A percentile compares a stretch with the other conserved stretches of the same genome.
Evolutionary conservation across 2,113 vertebrate species (phyloP).

Genomic region (Rhabdomys dilectus): DNA sequence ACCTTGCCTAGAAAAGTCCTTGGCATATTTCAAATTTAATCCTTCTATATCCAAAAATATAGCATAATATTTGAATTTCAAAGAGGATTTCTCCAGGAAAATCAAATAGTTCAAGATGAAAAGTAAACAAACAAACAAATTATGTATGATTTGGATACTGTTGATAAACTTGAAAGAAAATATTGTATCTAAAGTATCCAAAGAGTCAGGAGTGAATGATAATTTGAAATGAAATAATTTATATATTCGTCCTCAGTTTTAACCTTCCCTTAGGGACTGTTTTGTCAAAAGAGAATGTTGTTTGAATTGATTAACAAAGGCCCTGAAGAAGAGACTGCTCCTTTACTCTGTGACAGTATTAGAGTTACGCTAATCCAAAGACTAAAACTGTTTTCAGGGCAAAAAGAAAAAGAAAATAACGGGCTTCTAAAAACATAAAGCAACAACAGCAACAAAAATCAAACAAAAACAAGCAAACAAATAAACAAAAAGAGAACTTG

Average conservation of each 20-base stretch:
- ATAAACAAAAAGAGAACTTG: background rate
- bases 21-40: background rate
- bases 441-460: background rate
- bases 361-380: slow-evolving; percentile 8
- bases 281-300: slow-evolving; percentile 15
- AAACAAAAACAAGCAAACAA: background rate
- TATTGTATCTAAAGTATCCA: background rate
- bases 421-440: background rate
- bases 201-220: background rate
- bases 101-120: background rate
- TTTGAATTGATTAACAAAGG: slow-evolving; percentile 49
- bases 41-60: background rate
- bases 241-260: slow-evolving; percentile 20
- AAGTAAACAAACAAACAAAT: background rate
- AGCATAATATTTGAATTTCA: slow-evolving; percentile 12
- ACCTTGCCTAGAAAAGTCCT: too few species aligned
- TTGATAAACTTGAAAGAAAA: slow-evolving; percentile 22
- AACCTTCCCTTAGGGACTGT: background rate
- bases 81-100: slow-evolving; percentile 29
- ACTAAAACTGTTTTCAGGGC: background rate
- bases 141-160: background rate
- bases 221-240: slow-evolving; percentile 40
- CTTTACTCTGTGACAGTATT: background rate
- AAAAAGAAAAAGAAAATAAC: background rate
- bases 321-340: background rate